Evolutionary conservation across 1,140 invertebrate species (phyloP).

Genomic region (Pogonus chalceus): DNA sequence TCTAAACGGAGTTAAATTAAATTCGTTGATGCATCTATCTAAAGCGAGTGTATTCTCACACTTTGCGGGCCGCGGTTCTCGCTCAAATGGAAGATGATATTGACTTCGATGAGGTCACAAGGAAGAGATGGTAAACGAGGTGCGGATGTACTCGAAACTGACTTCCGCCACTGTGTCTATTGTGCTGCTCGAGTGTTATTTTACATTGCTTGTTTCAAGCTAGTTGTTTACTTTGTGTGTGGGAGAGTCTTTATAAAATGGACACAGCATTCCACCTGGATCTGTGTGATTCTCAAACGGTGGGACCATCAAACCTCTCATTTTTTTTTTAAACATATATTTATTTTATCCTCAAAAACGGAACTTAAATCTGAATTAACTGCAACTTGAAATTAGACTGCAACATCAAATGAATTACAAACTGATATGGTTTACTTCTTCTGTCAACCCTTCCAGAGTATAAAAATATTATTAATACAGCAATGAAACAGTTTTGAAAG

Average conservation of each 20-base stretch:
- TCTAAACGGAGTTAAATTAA: not conserved
- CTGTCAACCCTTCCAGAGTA: no score
- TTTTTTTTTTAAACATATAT: no score
- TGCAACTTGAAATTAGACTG: no score
- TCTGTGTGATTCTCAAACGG: not conserved
- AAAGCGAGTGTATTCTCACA: not conserved
- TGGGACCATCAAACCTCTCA: no score
- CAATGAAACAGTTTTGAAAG: no score
- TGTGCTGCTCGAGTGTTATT: slow-evolving; percentile 12
- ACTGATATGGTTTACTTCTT: no score
- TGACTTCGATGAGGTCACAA: not conserved
- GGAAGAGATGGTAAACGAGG: not conserved
- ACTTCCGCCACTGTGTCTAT: slow-evolving; percentile 4
- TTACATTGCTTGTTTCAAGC: slow-evolving; percentile 19
- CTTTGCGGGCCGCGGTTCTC: not conserved
- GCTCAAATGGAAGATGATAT: not conserved
- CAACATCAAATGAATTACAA: no score
- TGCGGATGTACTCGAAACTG: not conserved
- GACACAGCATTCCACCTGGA: slow-evolving; percentile 5
- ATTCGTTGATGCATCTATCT: slow-evolving; percentile 3
- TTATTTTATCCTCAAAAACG: no score
- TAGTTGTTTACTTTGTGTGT: slow-evolving; percentile 12
- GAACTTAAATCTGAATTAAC: no score
- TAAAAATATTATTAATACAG: no score
- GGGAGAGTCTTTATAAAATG: slow-evolving; percentile 8